Base-by-base conservation (phyloP, 2,888 invertebrate genomes). In the Tetragnatha montana region DNA sequence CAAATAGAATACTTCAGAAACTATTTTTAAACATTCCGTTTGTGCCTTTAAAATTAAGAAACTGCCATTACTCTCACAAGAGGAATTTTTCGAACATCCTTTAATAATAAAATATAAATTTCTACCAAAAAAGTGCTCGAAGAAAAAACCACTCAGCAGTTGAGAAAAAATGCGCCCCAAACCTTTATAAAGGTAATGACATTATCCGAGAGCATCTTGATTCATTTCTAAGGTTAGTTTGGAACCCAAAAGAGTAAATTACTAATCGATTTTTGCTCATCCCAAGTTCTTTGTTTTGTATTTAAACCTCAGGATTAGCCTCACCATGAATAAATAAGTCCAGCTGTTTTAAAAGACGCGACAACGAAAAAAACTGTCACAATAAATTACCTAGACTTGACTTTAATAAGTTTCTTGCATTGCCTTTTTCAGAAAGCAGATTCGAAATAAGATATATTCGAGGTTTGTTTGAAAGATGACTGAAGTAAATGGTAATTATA, bases 241-340 rank as follows among this genome's bases (percentile, higher is more conserved):
- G 74, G 35, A 35, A 70, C 70, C 49, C 49, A 69, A 47, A 47
- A 70, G 17, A 2, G 70, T 69, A 81, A 81, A 81, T 81, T 81
- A 71, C 71, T 70, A 70, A 81, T 81, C 81, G 81, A 81, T 81
- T 80, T 81, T 81, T 81, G 50, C 47, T 35, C 81, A 49, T 81
- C 81, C 47, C 71, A 49, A 47, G 81, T 81, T 81, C 69, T 81
- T 60, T 17, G 60, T 60, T 81, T 81, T 49, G 47, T 49, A 81
- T 81, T 71, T 81, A 60, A 17, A 22, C 21, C 19, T 21, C 79
- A 68, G 21, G 70, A 81, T 81, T 81, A 70, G n/a, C 69, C 69
- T 19, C 14, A 60, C 71, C 71, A 6, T 35, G 81, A 70, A 81
- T 70, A 81, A 81, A 70, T 81, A 81, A 81, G 49, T 49, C 70